Base-by-base conservation (phyloP, 1,140 invertebrate genomes). In the Drosophila santomea region DNA sequence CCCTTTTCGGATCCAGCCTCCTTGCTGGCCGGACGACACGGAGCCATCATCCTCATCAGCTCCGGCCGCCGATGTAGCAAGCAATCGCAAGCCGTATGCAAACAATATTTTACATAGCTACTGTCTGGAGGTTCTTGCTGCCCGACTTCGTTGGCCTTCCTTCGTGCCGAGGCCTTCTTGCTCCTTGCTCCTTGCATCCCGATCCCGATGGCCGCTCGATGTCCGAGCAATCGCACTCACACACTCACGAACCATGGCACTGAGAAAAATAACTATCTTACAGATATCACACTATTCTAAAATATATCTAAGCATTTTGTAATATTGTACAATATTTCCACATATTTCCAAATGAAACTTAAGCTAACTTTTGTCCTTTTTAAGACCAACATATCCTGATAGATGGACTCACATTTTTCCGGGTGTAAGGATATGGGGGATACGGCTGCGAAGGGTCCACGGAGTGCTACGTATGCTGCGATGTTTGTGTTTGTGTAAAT, bases 41-140 rank as follows among this genome's bases (percentile, higher is more conserved):
- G 62, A 75, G 61, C 73, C 73, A 75, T 75, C 73, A 63, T 75
- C 73, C 73, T 75, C 73, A 75, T 75, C 78, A 76, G 78, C 61
- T 55, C 62, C 77, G 48, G 83, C 73, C 62, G 79, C 51, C 81
- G 81, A 77, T 86, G 81, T 85, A 86, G 82, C 81, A 81, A 86
- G 82, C 82, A 86, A 79, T 91, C 90, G 89, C 89, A 91, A 90
- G 90, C 86, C 85, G 82, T 91, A 91, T 91, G 90, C 90, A 91
- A 91, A 91, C 90, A 90, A 91, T 69, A 90, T 91, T 91, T 91
- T 90, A 63, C 83, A 83, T 81, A 91, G 80, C 80, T 74, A 81
- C 83, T 80, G 80, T 88, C 77, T 78, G 75, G 77, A 80, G 77
- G 78, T 80, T 80, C 77, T 83, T 83, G 80, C 61, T 78, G 61